Conservation (phyloP, 1,140 invertebrate genomes). For the Drosophila jambulina region DNA sequence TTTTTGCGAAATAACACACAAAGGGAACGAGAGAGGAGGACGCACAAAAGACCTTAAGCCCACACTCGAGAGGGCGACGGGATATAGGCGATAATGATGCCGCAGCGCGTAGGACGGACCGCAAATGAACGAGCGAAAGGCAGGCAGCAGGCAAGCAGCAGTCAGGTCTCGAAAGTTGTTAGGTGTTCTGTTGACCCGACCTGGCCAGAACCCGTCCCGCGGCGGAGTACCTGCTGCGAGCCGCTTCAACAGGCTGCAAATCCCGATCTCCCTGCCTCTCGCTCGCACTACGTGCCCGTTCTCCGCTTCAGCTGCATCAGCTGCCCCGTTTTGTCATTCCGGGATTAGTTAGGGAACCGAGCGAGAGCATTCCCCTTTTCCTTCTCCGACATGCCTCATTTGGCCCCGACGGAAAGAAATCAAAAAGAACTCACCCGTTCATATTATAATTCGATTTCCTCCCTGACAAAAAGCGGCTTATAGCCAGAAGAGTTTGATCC, state of each 20-base stretch:
- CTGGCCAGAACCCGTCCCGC: constrained; percentile 2
- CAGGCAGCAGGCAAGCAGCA: constrained; percentile 37
- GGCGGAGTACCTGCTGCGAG: constrained; percentile 52
- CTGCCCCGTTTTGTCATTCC: constrained; percentile 55
- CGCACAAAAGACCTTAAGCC: constrained; percentile 53
- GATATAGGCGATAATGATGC: constrained; percentile 62
- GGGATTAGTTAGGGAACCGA: constrained; percentile 46
- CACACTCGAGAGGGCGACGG: constrained; percentile 46
- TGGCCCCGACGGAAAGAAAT: constrained; percentile 10
- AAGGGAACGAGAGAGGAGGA: constrained; percentile 37
- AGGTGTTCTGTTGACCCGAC: constrained; percentile 47
- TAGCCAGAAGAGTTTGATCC: constrained; percentile 22
- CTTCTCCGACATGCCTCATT: constrained; percentile 46
- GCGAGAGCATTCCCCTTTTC: constrained; percentile 8
- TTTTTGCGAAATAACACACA: constrained; percentile 57
- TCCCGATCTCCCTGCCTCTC: constrained; percentile 14
- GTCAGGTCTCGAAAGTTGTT: constrained; percentile 65
- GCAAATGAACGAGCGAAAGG: constrained; percentile 68
- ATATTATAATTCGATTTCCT: constrained; percentile 70
- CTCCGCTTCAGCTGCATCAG: constrained; percentile 38
- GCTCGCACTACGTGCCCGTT: constrained; percentile 11
- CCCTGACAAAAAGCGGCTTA: constrained; percentile 58
- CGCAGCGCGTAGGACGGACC: constrained; percentile 57
- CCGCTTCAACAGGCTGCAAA: constrained; percentile 34
- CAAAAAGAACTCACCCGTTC: constrained; percentile 36